Base-by-base conservation (phyloP, 2,797 vertebrate genomes). In the Tokudaia tokunoshimensis region DNA sequence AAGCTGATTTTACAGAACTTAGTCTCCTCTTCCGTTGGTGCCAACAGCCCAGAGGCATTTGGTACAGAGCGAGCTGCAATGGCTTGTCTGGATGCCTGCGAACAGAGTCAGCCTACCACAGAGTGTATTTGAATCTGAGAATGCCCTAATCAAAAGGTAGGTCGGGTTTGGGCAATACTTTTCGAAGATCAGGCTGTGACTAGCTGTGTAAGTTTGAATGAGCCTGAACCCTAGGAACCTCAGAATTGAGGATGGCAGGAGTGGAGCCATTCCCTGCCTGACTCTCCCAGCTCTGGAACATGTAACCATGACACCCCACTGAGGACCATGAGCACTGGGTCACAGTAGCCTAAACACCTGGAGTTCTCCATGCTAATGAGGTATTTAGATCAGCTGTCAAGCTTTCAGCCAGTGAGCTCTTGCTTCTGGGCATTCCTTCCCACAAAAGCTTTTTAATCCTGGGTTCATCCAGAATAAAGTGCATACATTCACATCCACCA, bases 11-110 rank as follows among this genome's bases (percentile, higher is more conserved):
- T 5, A 10, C 0, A 15, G 89, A 89, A 94, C 55, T 34, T 26
- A 81, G 47, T 89, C 37, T 41, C 13, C 7, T 9, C n/a, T 75
- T 44, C 61, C 7, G 31, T 55, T 55, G 44, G 52, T 0, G 6
- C 34, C 31, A 34, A 10, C 44, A 22, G 87, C 52, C 57, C 41
- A 1, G 29, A 3, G 29, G 26, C 22, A 20, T 8, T n/a, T 41
- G 41, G 22, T 6, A 75, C 0, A 41, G 41, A 44, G 91, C 65
- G 19, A 52, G 11, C 59, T 19, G 0, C 0, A 12, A 59, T 4
- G 6, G 41, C 6, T 20, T 0, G 0, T 0, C 20, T 26, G 37
- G 79, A 72, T 47, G 24, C 57, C 61, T 0, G 0, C 79, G 76
- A 85, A 76, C 4, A 63, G 0, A 24, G 8, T 29, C 14, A 63